Conservation (phyloP, 2,888 invertebrate genomes). For the Drosophila pegasa region DNA sequence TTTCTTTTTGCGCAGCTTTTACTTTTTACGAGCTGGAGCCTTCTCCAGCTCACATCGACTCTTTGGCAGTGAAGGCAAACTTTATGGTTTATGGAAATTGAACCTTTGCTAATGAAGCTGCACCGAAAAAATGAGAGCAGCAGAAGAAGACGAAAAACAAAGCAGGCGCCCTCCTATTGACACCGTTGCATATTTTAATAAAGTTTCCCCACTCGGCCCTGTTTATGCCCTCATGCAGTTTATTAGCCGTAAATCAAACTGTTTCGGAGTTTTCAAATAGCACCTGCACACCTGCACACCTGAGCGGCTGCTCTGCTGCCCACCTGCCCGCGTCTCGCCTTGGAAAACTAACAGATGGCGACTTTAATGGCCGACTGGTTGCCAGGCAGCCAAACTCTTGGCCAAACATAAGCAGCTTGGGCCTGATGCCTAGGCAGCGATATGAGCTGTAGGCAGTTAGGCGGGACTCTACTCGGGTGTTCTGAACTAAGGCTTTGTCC, state of each 20-base stretch:
- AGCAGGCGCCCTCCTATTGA: constrained; percentile 22
- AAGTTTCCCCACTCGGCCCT: constrained; percentile 53
- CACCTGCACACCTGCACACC: constrained; percentile 57
- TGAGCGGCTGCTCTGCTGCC: constrained; percentile 25
- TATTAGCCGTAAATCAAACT: constrained; percentile 73
- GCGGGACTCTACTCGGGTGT: not conserved
- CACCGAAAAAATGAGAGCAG: constrained; percentile 26
- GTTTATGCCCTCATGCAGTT: constrained; percentile 64
- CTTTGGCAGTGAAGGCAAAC: constrained; percentile 35
- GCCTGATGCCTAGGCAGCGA: not conserved
- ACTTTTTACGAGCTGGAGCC: constrained; percentile 55
- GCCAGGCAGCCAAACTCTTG: not conserved
- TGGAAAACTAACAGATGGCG: constrained; percentile 13
- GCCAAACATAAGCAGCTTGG: constrained; percentile 7
- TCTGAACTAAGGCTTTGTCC: not conserved
- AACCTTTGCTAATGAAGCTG: constrained; percentile 74
- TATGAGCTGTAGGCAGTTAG: not conserved
- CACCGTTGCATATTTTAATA: constrained; percentile 77
- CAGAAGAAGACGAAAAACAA: constrained; percentile 6
- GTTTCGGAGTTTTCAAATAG: constrained; percentile 35
- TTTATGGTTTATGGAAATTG: constrained; percentile 79
- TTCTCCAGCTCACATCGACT: not conserved
- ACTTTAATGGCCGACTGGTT: not conserved
- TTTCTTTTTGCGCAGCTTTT: constrained; percentile 22
- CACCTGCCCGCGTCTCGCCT: not conserved